These are phyloP conservation scores for Styela clava DNA, from an alignment of 23 tunicate species.

Conservation along the genomic window DNA sequence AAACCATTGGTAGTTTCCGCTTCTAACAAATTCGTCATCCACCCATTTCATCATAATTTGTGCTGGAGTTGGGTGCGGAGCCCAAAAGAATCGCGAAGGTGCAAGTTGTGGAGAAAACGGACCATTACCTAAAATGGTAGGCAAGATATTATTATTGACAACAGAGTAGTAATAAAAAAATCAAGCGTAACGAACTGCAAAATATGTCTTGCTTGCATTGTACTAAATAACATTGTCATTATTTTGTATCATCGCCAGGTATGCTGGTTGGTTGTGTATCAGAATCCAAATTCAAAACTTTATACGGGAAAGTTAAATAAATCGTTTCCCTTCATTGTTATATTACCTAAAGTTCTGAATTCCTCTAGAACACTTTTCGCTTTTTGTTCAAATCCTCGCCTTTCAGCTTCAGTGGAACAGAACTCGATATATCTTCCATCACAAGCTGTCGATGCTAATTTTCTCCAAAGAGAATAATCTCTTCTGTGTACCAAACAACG, in stretches of 20 bases:
- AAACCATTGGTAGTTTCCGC: conserved; percentile 15
- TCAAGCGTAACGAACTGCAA: no score
- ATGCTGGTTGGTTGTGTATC: no score
- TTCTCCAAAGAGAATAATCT: conserved; percentile 1
- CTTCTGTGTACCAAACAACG: neutral
- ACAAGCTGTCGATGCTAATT: conserved; percentile 5
- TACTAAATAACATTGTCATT: no score
- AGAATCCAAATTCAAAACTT: no score
- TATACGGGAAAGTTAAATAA: no score
- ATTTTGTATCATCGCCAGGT: no score
- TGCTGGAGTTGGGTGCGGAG: neutral
- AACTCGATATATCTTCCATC: conserved; percentile 15
- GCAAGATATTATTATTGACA: no score
- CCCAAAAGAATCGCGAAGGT: conserved; percentile 19
- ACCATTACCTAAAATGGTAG: neutral
- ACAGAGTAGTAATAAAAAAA: no score
- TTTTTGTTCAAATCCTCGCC: conserved; percentile 14
- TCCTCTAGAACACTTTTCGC: neutral
- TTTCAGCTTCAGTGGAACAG: conserved; percentile 4
- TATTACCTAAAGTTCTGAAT: neutral
- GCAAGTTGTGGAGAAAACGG: neutral
- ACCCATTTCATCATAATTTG: conserved; percentile 18
- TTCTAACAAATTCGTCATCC: neutral
- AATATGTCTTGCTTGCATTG: no score
- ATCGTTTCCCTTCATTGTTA: no score